These are phyloP conservation scores for Diplogasteroides magnus DNA, from an alignment of 1,140 invertebrate genomes.

Conservation along the genomic window DNA sequence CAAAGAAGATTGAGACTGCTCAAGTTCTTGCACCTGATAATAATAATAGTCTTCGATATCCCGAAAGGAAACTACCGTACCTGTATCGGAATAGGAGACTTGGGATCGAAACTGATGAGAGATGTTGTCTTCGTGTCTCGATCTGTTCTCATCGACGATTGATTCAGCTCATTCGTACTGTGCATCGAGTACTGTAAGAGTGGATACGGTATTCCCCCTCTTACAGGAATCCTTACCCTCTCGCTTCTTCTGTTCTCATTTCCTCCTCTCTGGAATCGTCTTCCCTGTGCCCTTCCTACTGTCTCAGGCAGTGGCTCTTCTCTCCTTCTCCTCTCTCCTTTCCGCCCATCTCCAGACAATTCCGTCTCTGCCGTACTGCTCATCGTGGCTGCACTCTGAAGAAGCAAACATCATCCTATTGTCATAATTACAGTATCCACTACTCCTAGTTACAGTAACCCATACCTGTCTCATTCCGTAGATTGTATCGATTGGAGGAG, in stretches of 20 bases:
- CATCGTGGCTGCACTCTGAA: no score
- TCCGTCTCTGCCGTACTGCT: background rate
- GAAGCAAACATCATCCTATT: no score
- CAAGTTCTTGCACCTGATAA: background rate
- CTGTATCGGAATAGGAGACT: slow-evolving; percentile 5
- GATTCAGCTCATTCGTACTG: background rate
- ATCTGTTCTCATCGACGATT: slow-evolving; percentile 6
- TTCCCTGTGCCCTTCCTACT: background rate
- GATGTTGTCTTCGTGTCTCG: slow-evolving; percentile 14
- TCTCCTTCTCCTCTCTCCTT: background rate
- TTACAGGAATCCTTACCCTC: slow-evolving; percentile 2
- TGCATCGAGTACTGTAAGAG: background rate
- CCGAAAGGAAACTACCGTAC: slow-evolving; percentile 4
- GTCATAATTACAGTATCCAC: background rate
- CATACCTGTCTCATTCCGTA: background rate
- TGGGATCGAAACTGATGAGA: slow-evolving; percentile 17
- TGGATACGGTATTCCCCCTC: background rate
- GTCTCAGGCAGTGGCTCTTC: no score
- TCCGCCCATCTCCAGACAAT: background rate
- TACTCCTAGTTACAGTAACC: background rate
- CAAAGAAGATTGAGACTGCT: background rate
- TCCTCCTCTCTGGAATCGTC: background rate
- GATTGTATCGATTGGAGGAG: background rate
- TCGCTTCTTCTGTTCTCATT: background rate
- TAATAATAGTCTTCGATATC: slow-evolving; percentile 7